Evolutionary conservation across 2,797 vertebrate species (phyloP).

Genomic region (Carcharodon carcharias): DNA sequence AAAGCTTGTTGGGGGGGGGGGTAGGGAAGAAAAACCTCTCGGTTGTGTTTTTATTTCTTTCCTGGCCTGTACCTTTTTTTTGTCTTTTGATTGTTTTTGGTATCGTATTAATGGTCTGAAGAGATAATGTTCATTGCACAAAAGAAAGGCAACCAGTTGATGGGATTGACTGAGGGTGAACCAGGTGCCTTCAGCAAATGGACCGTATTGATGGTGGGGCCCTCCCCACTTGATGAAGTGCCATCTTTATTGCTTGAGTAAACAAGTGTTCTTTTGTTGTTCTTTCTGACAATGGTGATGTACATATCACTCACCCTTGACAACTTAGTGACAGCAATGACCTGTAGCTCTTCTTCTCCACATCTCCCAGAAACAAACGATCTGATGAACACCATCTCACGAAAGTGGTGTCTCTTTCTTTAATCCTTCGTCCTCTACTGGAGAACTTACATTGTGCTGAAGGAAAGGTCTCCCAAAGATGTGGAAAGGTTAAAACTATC

Average conservation of each 20-base stretch:
- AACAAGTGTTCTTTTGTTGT: background rate
- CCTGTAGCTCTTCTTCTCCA: background rate
- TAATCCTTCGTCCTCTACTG: background rate
- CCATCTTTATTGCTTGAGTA: slow-evolving; percentile 36
- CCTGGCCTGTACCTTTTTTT: slow-evolving; percentile 51
- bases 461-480: background rate
- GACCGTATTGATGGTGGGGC: background rate
- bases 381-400: background rate
- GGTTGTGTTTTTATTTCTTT: slow-evolving; percentile 50
- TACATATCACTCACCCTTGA: background rate
- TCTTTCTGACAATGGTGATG: background rate
- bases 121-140: slow-evolving; percentile 54
- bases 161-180: slow-evolving; percentile 43
- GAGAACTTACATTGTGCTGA: background rate
- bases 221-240: too few species aligned
- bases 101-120: slow-evolving; percentile 79
- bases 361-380: background rate
- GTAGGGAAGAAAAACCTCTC: slow-evolving; percentile 50
- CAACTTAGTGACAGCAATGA: background rate
- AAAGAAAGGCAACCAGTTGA: slow-evolving; percentile 51
- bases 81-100: slow-evolving; percentile 63
- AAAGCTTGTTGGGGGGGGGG: slow-evolving; percentile 51
- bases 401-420: background rate
- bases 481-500: background rate
- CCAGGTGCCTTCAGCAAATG: slow-evolving; percentile 8